A percentile compares a stretch with the other conserved stretches of the same genome.
phyloP scores from a whole-genome alignment of 2,797 vertebrate genomes.

The Phoxinus dragarum region DNA sequence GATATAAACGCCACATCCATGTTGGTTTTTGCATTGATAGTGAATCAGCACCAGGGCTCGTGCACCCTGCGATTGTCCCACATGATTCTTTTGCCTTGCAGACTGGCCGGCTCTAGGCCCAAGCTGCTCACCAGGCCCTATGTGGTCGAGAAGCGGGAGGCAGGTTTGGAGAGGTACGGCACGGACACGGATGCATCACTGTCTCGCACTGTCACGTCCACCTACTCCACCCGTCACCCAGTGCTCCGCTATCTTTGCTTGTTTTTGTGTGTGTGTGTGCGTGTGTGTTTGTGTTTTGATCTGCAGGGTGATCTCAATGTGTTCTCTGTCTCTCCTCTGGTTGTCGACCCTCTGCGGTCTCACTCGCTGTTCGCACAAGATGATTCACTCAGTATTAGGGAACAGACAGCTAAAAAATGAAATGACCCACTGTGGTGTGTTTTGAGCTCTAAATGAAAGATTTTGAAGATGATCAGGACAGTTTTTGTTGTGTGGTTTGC shows the following conservation, averaged over 20 bases:
- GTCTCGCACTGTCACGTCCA: constrained; percentile 51
- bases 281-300: constrained; percentile 4
- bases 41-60: constrained; percentile 19
- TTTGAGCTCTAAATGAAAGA: neutral
- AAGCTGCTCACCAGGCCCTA: constrained; percentile 47
- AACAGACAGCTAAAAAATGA: neutral
- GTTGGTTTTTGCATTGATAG: constrained; percentile 1
- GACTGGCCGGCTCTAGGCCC: constrained; percentile 52
- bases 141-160: constrained; percentile 57
- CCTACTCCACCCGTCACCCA: constrained; percentile 19
- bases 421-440: neutral
- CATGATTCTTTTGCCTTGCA: constrained; percentile 60
- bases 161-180: constrained; percentile 57
- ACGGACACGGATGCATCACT: constrained; percentile 79
- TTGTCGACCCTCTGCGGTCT: constrained; percentile 2
- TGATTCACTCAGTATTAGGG: neutral
- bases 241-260: neutral
- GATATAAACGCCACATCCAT: neutral
- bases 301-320: neutral
- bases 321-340: constrained; percentile 6
- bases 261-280: constrained; percentile 34
- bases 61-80: constrained; percentile 38
- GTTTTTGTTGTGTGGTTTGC: neutral
- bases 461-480: neutral
- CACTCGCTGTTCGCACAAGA: neutral